Evolutionary conservation across 92 coral and sea anemone genomes (phyloP).

Genomic region (Siderastrea radians): DNA sequence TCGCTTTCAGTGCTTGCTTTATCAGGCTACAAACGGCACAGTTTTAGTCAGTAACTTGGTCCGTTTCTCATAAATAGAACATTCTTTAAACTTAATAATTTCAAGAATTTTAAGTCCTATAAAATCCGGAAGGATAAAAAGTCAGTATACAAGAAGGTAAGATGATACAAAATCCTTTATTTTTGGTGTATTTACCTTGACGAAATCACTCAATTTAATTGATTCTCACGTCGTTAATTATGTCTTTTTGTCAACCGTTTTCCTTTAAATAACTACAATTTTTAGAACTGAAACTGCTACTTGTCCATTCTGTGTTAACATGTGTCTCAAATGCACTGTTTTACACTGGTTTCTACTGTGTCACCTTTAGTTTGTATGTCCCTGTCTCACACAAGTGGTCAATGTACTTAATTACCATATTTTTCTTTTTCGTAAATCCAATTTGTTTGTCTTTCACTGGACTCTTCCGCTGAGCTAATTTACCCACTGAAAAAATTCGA

Average conservation of each 20-base stretch:
- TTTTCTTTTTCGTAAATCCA: slow-evolving; percentile 2
- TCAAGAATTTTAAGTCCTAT: slow-evolving; percentile 21
- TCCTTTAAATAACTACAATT: neutral
- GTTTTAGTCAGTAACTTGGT: neutral
- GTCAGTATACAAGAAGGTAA: slow-evolving; percentile 7
- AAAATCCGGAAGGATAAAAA: slow-evolving; percentile 48
- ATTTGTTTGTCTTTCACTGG: neutral
- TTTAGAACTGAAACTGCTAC: neutral
- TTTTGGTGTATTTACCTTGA: neutral
- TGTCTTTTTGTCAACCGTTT: neutral
- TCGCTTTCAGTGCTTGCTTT: too few relatives aligned
- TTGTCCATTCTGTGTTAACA: too few relatives aligned
- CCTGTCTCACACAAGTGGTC: neutral
- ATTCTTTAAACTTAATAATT: slow-evolving; percentile 17
- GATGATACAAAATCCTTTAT: slow-evolving; percentile 30
- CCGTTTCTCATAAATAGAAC: neutral
- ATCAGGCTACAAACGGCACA: neutral
- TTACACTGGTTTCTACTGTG: neutral
- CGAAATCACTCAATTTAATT: neutral
- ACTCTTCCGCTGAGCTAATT: neutral
- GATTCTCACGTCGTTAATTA: neutral
- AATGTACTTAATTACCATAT: neutral
- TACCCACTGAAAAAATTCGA: neutral
- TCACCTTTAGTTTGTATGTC: neutral
- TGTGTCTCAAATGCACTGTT: neutral